Conservation (phyloP, 2,113 vertebrate genomes). For the Ochotona curzoniae region DNA sequence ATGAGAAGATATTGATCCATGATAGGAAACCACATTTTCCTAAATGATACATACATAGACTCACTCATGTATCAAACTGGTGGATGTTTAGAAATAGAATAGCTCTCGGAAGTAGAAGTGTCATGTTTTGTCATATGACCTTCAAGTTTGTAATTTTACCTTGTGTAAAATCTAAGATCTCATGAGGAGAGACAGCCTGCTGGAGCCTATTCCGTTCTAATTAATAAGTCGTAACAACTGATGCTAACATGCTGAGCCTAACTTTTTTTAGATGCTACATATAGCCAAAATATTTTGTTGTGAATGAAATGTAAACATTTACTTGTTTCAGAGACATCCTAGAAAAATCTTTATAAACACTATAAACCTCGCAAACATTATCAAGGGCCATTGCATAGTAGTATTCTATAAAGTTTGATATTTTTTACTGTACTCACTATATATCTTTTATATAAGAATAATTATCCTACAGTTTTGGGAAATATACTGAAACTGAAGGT, state of each 20-base stretch:
- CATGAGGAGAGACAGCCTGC: not conserved
- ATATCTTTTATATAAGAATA: not conserved
- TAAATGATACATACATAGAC: not conserved
- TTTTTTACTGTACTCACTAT: not conserved
- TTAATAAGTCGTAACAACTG: slow-evolving; percentile 29
- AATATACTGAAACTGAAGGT: slow-evolving; percentile 27
- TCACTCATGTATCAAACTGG: not conserved
- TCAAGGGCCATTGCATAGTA: not conserved
- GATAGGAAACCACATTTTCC: slow-evolving; percentile 1
- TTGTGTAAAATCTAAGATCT: not conserved
- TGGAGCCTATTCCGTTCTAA: slow-evolving; percentile 5
- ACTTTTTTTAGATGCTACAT: slow-evolving; percentile 36
- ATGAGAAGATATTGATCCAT: slow-evolving; percentile 31
- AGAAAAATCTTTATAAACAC: not conserved
- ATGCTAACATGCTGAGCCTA: not conserved
- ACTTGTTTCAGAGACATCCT: slow-evolving; percentile 21
- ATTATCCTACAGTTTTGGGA: slow-evolving; percentile 34
- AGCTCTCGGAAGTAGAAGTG: slow-evolving; percentile 15
- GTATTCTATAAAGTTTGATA: slow-evolving; percentile 3
- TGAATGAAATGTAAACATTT: slow-evolving; percentile 41
- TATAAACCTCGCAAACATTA: slow-evolving; percentile 8
- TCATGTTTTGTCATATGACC: not conserved
- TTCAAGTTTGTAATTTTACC: slow-evolving; percentile 20
- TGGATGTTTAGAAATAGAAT: not conserved
- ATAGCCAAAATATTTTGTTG: slow-evolving; percentile 34